Base-by-base conservation (phyloP, 1,140 invertebrate genomes). In the Sarcophaga peregrina region DNA sequence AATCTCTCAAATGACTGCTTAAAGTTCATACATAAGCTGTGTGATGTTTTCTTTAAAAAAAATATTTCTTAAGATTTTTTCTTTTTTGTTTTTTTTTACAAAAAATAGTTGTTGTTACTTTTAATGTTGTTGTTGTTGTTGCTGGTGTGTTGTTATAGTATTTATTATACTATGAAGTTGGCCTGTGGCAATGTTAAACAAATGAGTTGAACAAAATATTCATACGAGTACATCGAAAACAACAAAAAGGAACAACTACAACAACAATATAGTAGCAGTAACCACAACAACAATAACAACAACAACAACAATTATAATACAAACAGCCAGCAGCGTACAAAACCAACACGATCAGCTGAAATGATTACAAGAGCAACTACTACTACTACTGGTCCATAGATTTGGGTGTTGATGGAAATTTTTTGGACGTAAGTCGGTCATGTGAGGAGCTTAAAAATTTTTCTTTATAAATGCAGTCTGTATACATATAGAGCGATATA, bases 111-210 rank as follows among this genome's bases (percentile, higher is more conserved):
- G 45, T 80, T 50, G 8, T n/a, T n/a, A n/a, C n/a, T n/a, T n/a
- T n/a, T n/a, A n/a, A n/a, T n/a, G n/a, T 52, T 54, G 46, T 25
- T 25, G 78, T 52, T 58, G 78, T 17, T 80, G 47, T 81, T 81
- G 50, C 58, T 37, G 45, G 62, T 81, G n/a, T 25, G 50, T 81
- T 37, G 45, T 81, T 81, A 52, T 25, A 37, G 68, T 52, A 62
- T 58, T 37, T 52, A 37, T 80, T 20, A 75, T 75, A 47, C 52
- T 37, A 47, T 48, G 45, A 52, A 62, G 52, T 62, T 17, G n/a
- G 80, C 62, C 80, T 62, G 45, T 15, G 80, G 54, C 80, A 48
- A 81, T 81, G 80, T 72, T 81, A 81, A 68, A 54, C 80, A 81
- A 81, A 81, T 81, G 80, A 81, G 80, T 72, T 81, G 75, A 76